These are phyloP conservation scores for Drosophila nebulosa DNA, from an alignment of 1,140 invertebrate genomes.

Conservation along the genomic window DNA sequence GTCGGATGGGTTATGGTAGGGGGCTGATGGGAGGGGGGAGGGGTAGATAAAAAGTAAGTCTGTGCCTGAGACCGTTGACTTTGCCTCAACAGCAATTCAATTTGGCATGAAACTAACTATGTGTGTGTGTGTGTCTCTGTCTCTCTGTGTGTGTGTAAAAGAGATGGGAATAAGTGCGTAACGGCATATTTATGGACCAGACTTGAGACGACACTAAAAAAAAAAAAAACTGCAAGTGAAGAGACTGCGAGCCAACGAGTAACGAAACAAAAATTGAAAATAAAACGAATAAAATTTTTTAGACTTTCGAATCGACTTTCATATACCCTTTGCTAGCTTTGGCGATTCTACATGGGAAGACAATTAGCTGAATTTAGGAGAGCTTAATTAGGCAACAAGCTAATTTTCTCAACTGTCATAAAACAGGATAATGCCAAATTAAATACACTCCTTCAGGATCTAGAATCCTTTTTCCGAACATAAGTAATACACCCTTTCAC, in stretches of 20 bases:
- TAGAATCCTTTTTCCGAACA: no score
- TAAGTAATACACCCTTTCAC: not conserved
- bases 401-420: no score
- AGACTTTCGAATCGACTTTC: not conserved
- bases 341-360: no score
- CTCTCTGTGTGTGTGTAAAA: not conserved
- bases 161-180: slow-evolving; percentile 30
- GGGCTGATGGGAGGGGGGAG: slow-evolving; percentile 27
- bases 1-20: slow-evolving; percentile 13
- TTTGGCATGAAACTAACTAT: slow-evolving; percentile 56
- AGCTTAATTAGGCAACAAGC: no score
- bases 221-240: slow-evolving; percentile 21
- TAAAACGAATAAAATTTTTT: slow-evolving; percentile 7
- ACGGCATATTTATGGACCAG: slow-evolving; percentile 40
- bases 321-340: not conserved
- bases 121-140: slow-evolving; percentile 36
- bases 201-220: slow-evolving; percentile 43
- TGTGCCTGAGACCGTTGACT: slow-evolving; percentile 35
- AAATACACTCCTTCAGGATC: no score
- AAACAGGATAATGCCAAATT: no score
- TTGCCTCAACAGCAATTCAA: slow-evolving; percentile 62
- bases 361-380: no score
- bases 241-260: not conserved
- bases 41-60: slow-evolving; percentile 4
- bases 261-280: slow-evolving; percentile 8